Percentiles rank a stretch among this genome's conserved stretches.
Conservation (phyloP, 1,140 invertebrate genomes). For the Drosophila takahashii region DNA sequence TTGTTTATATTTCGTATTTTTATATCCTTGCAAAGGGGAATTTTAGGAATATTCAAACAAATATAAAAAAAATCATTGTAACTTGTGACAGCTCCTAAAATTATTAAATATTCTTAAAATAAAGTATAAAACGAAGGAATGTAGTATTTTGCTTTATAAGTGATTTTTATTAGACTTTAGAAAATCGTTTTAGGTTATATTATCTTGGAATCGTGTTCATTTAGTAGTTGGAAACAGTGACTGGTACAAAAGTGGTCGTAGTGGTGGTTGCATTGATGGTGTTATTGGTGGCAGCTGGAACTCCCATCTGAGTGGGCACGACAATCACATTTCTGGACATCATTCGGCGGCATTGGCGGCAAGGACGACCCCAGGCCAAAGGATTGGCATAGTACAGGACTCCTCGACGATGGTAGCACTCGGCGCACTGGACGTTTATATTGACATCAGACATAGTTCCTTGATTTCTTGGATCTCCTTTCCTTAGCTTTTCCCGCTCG, state of each 20-base stretch:
- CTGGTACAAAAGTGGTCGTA: constrained; percentile 5
- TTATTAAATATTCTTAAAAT: no score
- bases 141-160: neutral
- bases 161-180: neutral
- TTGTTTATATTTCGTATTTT: no score
- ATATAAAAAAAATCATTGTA: no score
- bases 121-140: no score
- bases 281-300: constrained; percentile 13
- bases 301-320: constrained; percentile 34
- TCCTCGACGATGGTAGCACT: constrained; percentile 57
- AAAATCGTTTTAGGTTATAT: no score
- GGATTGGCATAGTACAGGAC: constrained; percentile 21
- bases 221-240: constrained; percentile 2
- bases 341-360: constrained; percentile 57
- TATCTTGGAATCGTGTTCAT: no score
- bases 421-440: constrained; percentile 41
- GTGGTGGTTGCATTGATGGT: neutral
- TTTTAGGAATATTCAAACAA: no score
- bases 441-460: constrained; percentile 24
- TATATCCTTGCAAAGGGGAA: no score
- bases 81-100: no score
- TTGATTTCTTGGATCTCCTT: neutral
- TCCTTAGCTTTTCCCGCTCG: neutral
- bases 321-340: constrained; percentile 51
- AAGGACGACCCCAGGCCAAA: constrained; percentile 51